Evolutionary conservation across 2,888 invertebrate species (phyloP), one percentile per base, ranked within the genome.

Genomic region (Apotomis turbidana): DNA sequence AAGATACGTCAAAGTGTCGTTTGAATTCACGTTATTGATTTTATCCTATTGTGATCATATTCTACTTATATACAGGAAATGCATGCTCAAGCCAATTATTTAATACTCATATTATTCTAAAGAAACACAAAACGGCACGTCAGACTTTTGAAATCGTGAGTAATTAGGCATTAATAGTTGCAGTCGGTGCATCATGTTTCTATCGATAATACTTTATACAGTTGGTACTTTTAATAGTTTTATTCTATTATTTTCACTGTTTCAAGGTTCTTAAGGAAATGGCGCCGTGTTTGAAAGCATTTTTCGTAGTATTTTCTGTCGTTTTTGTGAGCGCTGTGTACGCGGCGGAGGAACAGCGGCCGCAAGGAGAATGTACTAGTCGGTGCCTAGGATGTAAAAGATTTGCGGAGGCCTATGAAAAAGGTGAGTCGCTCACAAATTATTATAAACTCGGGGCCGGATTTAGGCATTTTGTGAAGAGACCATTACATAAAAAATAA

Each of bases 1-100:
- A 52, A 52, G 38, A 13, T 5, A 38, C 38, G 63, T 64, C 64
- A 64, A 55, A 15, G 15, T 55, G 51, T 49, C 38, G 52, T 44
- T 66, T 66, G 66, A 55, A 55, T 55, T 64, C 12, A 64, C 55
- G 27, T 66, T 66, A 66, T 66, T 66, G 66, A 66, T 66, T 66
- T 66, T 66, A 8, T 55, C 9, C 66, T 46, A 57, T 46, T 57
- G 12, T 57, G 66, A 36, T 57, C n/a, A 36, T 46, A 64, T 55
- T 55, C 55, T 12, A 9, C 44, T 41, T 64, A 54, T 46, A 44
- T 66, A 66, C 64, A 44, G 27, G 66, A 55, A 55, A 46, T 8
- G 27, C 44, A 12, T 55, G 55, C 66, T 46, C 55, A 66, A 57
- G 27, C 8, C 12, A 5, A 9, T 44, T 3, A 46, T n/a, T 46